These are phyloP conservation scores for Apistogramma diplotaenia DNA, from an alignment of 2,113 vertebrate genomes.

Conservation along the genomic window DNA sequence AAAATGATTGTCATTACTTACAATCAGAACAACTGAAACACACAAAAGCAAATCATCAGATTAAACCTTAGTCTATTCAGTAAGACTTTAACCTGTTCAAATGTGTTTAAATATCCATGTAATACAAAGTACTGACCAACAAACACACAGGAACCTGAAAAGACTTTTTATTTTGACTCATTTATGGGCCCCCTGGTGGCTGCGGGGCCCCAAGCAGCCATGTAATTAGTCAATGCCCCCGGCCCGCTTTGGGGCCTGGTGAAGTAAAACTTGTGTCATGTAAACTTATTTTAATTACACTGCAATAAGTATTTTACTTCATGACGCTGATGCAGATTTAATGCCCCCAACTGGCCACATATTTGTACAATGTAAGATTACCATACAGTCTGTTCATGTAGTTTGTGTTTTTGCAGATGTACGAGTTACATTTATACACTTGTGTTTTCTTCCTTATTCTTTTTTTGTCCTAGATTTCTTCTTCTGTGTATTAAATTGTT, in stretches of 20 bases:
- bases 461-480: neutral
- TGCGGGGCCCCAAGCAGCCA: slow-evolving; percentile 29
- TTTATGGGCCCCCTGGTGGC: slow-evolving; percentile 55
- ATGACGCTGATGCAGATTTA: neutral
- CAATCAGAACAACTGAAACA: neutral
- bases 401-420: neutral
- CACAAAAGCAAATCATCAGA: neutral
- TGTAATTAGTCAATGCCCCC: slow-evolving; percentile 26
- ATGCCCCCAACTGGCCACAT: neutral
- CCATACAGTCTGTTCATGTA: neutral
- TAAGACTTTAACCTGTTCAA: neutral
- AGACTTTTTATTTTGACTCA: slow-evolving; percentile 40
- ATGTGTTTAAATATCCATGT: neutral
- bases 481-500: neutral
- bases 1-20: neutral
- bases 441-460: neutral
- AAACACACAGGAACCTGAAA: slow-evolving; percentile 23
- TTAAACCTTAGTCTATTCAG: no score
- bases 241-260: slow-evolving; percentile 7
- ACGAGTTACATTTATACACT: neutral
- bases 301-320: neutral
- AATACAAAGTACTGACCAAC: neutral
- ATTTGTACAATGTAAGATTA: neutral
- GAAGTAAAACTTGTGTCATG: slow-evolving; percentile 3
- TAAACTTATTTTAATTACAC: neutral